Conservation (phyloP, 2,888 invertebrate species). For the Carpatolechia fugitivella region DNA sequence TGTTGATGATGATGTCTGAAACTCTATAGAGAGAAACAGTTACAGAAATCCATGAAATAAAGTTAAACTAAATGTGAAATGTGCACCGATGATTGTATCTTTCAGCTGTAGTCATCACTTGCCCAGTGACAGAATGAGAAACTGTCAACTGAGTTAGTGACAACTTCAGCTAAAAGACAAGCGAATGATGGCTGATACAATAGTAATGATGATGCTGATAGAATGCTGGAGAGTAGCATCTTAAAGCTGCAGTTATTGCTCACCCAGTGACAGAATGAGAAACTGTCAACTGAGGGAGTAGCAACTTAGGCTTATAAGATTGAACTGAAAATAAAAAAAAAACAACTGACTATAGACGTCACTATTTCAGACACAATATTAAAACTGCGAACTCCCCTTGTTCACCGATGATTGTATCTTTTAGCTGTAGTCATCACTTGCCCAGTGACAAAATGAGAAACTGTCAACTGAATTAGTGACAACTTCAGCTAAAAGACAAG, state of each 20-base stretch:
- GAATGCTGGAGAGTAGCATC: background rate
- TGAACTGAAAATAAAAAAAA: too few species aligned
- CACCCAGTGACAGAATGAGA: constrained; percentile 18
- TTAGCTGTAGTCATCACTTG: constrained; percentile 24
- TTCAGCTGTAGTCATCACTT: constrained; percentile 21
- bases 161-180: constrained; percentile 9
- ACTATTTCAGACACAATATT: too few species aligned
- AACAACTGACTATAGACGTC: too few species aligned
- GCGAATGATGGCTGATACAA: background rate
- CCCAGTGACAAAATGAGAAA: constrained; percentile 27
- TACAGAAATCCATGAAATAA: too few species aligned
- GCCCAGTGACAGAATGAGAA: constrained; percentile 31
- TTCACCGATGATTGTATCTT: background rate
- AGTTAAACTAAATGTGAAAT: constrained; percentile 33
- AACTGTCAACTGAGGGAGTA: constrained; percentile 4
- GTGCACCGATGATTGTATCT: constrained; percentile 19
- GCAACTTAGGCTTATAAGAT: background rate
- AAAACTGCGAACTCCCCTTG: too few species aligned
- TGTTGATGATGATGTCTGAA: constrained; percentile 12
- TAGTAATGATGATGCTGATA: background rate
- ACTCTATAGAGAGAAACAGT: too few species aligned
- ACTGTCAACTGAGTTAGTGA: constrained; percentile 16
- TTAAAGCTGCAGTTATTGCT: background rate
- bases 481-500: background rate
- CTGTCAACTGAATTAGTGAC: background rate